Evolutionary conservation across 1,140 invertebrate genomes (phyloP), one percentile per base, ranked within the genome.

Genomic region (Caenorhabditis brenneri): DNA sequence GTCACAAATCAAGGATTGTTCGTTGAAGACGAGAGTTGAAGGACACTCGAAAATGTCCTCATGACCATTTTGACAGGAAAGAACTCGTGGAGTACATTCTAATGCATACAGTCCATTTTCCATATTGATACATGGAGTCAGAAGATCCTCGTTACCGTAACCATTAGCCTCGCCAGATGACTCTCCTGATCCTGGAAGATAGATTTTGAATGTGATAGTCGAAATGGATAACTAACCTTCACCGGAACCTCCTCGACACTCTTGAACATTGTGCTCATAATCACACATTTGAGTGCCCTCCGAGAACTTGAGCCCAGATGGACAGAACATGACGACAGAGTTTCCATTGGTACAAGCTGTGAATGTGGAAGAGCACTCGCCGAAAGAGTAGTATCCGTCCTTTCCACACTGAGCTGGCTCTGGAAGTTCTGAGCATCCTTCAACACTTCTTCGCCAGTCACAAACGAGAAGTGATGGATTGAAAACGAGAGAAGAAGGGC

Each of bases 81-180:
- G n/a, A 7, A 65, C 58, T 1, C 58, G 58, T 36, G 58, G 58
- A n/a, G 58, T 65, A 36, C 58, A 65, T 4, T 65, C 58, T 12
- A 65, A 31, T 19, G 58, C 58, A 65, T 65, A 65, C 16, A 65
- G 58, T 27, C 58, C 58, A 36, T 65, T 65, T 16, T 65, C 58
- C 58, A 65, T 65, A 19, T 65, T 12, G 3, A 36, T 33, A n/a
- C 58, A 65, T 15, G 58, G 58, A 33, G 58, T 65, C 6, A 33
- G 31, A n/a, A n/a, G 4, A 16, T 36, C 7, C 22, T 55, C 22
- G 9, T 10, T 29, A 27, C 27, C 53, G 0, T 55, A 27, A 27
- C 9, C 22, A 27, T 2, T 27, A 29, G 9, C 15, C 5, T 55
- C 22, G 9, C 22, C 53, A 10, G 22, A 27, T 27, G 53, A 10